phyloP scores from a whole-genome alignment of 2,113 vertebrate species.

The Carlito syrichta region DNA sequence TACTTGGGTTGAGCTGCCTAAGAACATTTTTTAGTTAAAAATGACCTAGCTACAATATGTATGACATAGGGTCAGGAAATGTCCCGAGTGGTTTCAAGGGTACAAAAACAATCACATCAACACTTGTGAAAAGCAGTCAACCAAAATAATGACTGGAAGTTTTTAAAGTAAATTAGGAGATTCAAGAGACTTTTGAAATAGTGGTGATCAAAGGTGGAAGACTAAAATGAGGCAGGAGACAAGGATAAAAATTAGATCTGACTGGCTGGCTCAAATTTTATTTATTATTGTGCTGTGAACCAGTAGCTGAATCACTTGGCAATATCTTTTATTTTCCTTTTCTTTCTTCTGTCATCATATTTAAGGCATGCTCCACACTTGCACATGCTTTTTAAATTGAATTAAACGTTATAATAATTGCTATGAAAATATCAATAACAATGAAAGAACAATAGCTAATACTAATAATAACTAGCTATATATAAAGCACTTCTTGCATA shows the following conservation, averaged over 20 bases:
- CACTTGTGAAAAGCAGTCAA: background rate
- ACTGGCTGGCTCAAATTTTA: background rate
- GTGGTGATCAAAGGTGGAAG: background rate
- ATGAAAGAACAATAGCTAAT: background rate
- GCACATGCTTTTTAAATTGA: background rate
- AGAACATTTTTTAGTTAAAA: background rate
- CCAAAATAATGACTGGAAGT: background rate
- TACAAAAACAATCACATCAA: background rate
- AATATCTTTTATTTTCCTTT: background rate
- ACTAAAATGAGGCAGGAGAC: background rate
- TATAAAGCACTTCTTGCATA: background rate
- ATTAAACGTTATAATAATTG: background rate
- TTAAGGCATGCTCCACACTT: background rate
- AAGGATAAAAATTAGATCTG: background rate
- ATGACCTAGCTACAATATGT: background rate
- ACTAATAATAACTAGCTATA: background rate
- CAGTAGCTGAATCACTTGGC: background rate
- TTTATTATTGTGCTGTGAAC: background rate
- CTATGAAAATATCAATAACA: background rate
- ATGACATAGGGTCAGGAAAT: background rate
- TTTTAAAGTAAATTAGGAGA: background rate
- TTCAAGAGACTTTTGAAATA: background rate
- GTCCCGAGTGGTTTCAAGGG: background rate
- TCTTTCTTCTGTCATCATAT: background rate
- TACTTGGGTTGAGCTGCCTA: background rate